These are phyloP conservation scores for Synanthedon formicaeformis DNA, from an alignment of 2,888 invertebrate species.

Conservation along the genomic window DNA sequence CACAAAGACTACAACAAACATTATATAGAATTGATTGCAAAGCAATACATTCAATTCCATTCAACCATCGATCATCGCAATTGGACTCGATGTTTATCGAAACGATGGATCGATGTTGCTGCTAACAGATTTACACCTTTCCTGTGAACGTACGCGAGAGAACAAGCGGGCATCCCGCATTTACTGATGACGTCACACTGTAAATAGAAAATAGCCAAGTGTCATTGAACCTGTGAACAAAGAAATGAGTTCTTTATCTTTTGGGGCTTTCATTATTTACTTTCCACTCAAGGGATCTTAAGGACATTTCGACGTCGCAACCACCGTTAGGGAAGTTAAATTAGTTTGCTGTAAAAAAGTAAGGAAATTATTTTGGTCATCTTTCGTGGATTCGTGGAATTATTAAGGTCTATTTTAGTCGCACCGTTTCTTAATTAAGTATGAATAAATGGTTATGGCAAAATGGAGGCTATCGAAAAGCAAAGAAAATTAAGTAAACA, in stretches of 20 bases:
- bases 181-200: not conserved
- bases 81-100: not conserved
- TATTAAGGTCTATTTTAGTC: too few species aligned
- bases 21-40: not conserved
- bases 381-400: too few species aligned
- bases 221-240: not conserved
- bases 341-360: too few species aligned
- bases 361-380: too few species aligned
- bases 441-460: too few species aligned
- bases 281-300: not conserved
- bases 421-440: too few species aligned
- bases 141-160: not conserved
- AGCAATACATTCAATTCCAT: not conserved
- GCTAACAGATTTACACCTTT: slow-evolving; percentile 2
- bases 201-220: not conserved
- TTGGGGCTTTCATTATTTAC: not conserved
- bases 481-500: too few species aligned
- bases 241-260: not conserved
- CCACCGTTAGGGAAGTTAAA: too few species aligned
- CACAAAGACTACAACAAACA: not conserved
- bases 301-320: not conserved
- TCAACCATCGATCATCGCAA: not conserved
- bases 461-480: too few species aligned
- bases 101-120: slow-evolving; percentile 1
- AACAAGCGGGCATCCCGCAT: not conserved